Conservation (phyloP, 2,797 vertebrate species). For the Poecile montanus region DNA sequence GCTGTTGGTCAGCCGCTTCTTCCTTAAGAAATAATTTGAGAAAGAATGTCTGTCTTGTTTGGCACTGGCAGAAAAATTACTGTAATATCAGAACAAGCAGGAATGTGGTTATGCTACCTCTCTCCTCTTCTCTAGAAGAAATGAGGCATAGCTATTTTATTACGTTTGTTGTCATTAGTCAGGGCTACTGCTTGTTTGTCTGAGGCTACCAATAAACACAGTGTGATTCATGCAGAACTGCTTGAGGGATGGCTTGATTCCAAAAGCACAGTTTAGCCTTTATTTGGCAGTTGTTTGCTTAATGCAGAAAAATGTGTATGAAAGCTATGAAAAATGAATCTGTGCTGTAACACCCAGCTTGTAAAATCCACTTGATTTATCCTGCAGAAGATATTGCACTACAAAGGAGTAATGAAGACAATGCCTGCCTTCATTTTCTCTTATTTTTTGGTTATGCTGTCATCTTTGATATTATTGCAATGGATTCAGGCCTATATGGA, state of each 20-base stretch:
- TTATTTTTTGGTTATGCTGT: conserved; percentile 37
- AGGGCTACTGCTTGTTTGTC: conserved; percentile 56
- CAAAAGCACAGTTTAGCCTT: conserved; percentile 50
- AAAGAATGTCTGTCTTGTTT: background rate
- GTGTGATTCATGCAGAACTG: conserved; percentile 22
- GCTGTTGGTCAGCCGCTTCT: background rate
- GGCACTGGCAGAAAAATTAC: background rate
- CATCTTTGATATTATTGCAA: conserved; percentile 10
- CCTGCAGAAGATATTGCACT: conserved; percentile 17
- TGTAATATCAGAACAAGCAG: background rate
- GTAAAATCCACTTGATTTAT: conserved; percentile 57
- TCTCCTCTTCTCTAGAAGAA: background rate
- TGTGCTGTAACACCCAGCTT: conserved; percentile 40
- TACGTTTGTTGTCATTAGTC: background rate
- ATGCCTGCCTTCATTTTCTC: conserved; percentile 27
- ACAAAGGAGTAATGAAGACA: conserved; percentile 46
- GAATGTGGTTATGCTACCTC: background rate
- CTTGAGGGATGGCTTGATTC: conserved; percentile 18
- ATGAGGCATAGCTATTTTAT: conserved; percentile 9
- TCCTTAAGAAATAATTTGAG: background rate
- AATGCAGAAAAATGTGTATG: conserved; percentile 58
- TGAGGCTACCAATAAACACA: conserved; percentile 37
- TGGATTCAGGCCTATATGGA: background rate
- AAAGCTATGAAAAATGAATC: conserved; percentile 60
- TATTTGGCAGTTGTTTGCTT: conserved; percentile 56